These are phyloP conservation scores for Plotosus lineatus DNA, from an alignment of 2,113 vertebrate species.

Conservation along the genomic window DNA sequence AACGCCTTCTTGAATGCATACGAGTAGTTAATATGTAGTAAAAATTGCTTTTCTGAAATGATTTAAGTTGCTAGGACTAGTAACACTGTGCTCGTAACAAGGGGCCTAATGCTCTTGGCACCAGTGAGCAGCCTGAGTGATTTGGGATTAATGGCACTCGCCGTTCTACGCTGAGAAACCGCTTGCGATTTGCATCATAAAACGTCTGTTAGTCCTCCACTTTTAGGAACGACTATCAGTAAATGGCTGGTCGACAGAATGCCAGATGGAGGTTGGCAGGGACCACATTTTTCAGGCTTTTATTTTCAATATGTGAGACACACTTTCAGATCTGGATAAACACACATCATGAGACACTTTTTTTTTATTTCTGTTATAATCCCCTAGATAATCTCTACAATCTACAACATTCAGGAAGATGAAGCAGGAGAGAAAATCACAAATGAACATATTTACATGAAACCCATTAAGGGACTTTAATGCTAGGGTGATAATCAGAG, in stretches of 20 bases:
- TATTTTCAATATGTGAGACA: slow-evolving; percentile 60
- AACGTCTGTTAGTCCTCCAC: slow-evolving; percentile 71
- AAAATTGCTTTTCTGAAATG: background rate
- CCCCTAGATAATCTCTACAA: slow-evolving; percentile 71
- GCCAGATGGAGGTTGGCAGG: slow-evolving; percentile 57
- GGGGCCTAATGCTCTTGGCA: slow-evolving; percentile 55
- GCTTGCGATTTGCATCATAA: slow-evolving; percentile 72
- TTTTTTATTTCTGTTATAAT: slow-evolving; percentile 59
- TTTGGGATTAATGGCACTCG: slow-evolving; percentile 68
- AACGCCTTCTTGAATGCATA: background rate
- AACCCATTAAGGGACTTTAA: slow-evolving; percentile 69
- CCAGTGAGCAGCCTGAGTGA: slow-evolving; percentile 59
- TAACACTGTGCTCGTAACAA: background rate
- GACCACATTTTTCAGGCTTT: slow-evolving; percentile 48
- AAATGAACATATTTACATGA: slow-evolving; percentile 77
- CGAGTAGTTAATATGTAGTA: background rate
- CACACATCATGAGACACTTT: slow-evolving; percentile 65
- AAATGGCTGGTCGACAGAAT: slow-evolving; percentile 64
- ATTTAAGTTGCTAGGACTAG: background rate
- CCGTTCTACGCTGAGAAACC: slow-evolving; percentile 63
- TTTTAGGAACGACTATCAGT: slow-evolving; percentile 68
- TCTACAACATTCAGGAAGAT: slow-evolving; percentile 66
- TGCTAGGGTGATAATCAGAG: slow-evolving; percentile 55
- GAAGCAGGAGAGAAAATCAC: slow-evolving; percentile 69
- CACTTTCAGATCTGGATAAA: slow-evolving; percentile 71